Evolutionary conservation across 2,113 vertebrate genomes (phyloP), one percentile per base, ranked within the genome.

Genomic region (Macrotus californicus): DNA sequence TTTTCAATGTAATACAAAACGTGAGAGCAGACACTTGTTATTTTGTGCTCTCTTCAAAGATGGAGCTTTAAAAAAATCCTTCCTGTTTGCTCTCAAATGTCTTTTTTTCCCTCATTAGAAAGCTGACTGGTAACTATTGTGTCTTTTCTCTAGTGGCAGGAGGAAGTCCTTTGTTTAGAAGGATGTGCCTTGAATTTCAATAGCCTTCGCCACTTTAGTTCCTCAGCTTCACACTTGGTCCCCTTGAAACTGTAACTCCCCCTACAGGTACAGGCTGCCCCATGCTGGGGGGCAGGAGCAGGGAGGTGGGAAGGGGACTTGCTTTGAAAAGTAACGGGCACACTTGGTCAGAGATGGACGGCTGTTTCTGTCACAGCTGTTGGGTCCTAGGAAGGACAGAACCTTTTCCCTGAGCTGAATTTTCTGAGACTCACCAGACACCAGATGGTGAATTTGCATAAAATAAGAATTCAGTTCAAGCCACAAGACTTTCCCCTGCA

Each of bases 111-210:
- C 66, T 48, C 87, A 56, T 77, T 91, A 81, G 81, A 85, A 86
- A 95, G 87, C 80, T 80, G 52, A 43, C 56, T 61, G 39, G 29
- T 93, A 89, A 59, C 93, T 64, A 56, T 86, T n/a, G 70, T 86
- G 66, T 67, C 89, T 93, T 90, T 76, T 80, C 52, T 50, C 83
- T 59, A 52, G 14, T 26, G 18, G 72, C 59, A 41, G 14, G 84
- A 97, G 80, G 81, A 96, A 84, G 86, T 43, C 66, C 92, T 97
- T 94, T 96, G 94, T 94, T 87, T 81, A 82, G 81, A 90, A 79
- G 67, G 72, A 22, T 94, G 95, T 88, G 89, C 76, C 92, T 77
- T 91, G 96, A 91, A 97, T 97, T 91, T 96, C 86, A 96, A 76
- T 96, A 56, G 52, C 61, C 39, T 59, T 31, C 11, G 21, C 39